Conservation (phyloP, 2,888 invertebrate genomes). For the Spicauda simplicius region DNA sequence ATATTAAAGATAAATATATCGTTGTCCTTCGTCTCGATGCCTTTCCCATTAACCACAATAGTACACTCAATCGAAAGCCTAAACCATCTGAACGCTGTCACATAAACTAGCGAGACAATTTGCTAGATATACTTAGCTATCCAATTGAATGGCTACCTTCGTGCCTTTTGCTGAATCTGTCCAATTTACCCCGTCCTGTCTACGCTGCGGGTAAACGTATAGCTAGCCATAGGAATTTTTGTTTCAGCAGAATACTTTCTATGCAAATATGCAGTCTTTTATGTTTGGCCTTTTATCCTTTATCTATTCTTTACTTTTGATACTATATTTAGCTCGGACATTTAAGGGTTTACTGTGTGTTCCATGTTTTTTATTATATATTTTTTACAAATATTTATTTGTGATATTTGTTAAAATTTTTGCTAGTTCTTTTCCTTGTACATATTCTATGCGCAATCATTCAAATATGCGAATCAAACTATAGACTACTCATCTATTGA, state of each 20-base stretch:
- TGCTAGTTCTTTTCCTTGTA: too few relatives aligned
- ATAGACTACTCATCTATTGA: too few relatives aligned
- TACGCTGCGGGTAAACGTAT: neutral
- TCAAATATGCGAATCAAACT: too few relatives aligned
- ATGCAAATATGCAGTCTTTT: too few relatives aligned
- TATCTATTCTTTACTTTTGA: too few relatives aligned
- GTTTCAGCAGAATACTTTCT: neutral
- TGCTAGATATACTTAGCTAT: slow-evolving; percentile 49
- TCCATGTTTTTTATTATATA: too few relatives aligned
- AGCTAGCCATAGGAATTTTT: neutral
- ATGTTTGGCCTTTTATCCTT: too few relatives aligned
- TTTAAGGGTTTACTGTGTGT: too few relatives aligned
- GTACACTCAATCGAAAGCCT: slow-evolving; percentile 29
- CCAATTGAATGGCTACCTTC: slow-evolving; percentile 56
- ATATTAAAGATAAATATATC: slow-evolving; percentile 2
- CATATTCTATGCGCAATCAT: too few relatives aligned
- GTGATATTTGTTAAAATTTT: too few relatives aligned
- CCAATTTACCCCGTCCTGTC: slow-evolving; percentile 50
- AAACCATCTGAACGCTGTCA: slow-evolving; percentile 37
- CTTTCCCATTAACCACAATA: slow-evolving; percentile 11
- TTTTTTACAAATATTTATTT: too few relatives aligned
- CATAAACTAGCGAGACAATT: slow-evolving; percentile 54
- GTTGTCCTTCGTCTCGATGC: slow-evolving; percentile 3
- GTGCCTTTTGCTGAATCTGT: slow-evolving; percentile 48
- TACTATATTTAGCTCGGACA: too few relatives aligned